Conservation (phyloP, 2,797 vertebrate species). For the Scleropages formosus region DNA sequence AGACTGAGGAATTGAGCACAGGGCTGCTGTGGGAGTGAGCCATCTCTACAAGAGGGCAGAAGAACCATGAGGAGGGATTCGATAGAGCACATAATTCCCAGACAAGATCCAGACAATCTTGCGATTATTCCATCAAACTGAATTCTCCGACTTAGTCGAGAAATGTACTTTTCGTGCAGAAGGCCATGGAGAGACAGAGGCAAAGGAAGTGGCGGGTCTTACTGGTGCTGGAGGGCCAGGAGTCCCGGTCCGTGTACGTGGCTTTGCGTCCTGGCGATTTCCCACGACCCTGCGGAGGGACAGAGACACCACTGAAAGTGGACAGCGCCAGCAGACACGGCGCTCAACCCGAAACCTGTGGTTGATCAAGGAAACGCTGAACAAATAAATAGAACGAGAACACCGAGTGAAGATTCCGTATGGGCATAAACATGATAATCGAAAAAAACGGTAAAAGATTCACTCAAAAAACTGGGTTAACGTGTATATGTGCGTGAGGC, state of each 20-base stretch:
- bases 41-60: constrained; percentile 64
- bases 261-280: constrained; percentile 77
- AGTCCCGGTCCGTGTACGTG: constrained; percentile 72
- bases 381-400: background rate
- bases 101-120: background rate
- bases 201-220: constrained; percentile 51
- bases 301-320: constrained; percentile 35
- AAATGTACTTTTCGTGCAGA: background rate
- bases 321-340: no score
- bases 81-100: no score
- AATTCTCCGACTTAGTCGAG: background rate
- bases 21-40: constrained; percentile 80
- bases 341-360: no score
- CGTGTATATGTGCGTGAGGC: background rate
- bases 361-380: background rate
- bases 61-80: background rate
- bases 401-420: background rate
- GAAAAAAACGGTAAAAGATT: no score
- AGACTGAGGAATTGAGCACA: constrained; percentile 74
- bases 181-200: background rate
- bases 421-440: background rate
- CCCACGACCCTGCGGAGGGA: constrained; percentile 68
- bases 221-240: constrained; percentile 85
- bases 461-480: no score
- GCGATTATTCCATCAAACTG: background rate